Evolutionary conservation across 2,888 invertebrate genomes (phyloP), one percentile per base, ranked within the genome.

Genomic region (Mythimna lalbum): DNA sequence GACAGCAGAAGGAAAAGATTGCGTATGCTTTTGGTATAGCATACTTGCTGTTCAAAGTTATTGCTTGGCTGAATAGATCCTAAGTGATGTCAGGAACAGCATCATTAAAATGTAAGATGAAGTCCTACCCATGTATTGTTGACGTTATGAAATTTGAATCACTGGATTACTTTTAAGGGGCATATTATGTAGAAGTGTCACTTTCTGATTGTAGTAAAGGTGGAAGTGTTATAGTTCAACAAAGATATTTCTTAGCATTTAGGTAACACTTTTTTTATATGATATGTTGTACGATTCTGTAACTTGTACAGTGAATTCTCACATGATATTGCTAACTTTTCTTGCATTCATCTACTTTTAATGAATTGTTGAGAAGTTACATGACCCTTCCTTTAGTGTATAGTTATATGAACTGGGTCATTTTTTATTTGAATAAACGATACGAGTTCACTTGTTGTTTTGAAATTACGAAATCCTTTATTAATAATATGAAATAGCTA

Each of bases 1-100:
- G 98, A 73, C 97, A 98, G 87, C 98, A 99, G 90, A 97, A 98
- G 83, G 99, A 99, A 89, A 98, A 98, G 90, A 97, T 98, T 86
- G 96, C 98, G 60, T 98, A 98, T 90, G 98, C 98, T 73, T 94
- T 98, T 85, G 98, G 98, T 39, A 96, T 99, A 86, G 98, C 98
- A 43, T 99, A 99, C 93, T 97, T 99, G 91, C 95, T 98, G 83
- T 96, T 98, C 84, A 99, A 99, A 96, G 97, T 98, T 64, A 97
- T 98, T 83, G 96, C 98, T 86, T 98, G 98, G 98, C 96, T 98
- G 70, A 95, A 96, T 89, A 92, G 96, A 88, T 94, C 95, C 86
- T 96, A 96, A 94, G 86, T 78, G 73, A 82, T 69, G 79, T 80
- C 84, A 86, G 84, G 81, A 85, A 82, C 86, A 85, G 87, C 80